A percentile compares a stretch with the other conserved stretches of the same genome.
Conservation (phyloP, 2,113 vertebrate genomes). For the Phrynocephalus versicolor region DNA sequence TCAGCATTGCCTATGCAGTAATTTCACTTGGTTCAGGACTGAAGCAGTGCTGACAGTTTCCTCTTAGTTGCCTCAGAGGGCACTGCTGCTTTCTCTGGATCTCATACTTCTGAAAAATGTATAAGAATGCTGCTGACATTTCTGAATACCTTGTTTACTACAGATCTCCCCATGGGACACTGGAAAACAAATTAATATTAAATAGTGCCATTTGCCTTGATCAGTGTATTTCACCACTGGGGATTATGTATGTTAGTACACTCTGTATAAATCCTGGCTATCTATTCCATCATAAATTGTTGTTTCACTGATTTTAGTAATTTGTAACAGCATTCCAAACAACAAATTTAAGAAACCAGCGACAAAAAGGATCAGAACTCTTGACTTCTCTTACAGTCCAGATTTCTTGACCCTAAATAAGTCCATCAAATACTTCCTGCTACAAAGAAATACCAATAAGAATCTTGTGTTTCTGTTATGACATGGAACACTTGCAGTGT, state of each 20-base stretch:
- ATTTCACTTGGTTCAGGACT: not conserved
- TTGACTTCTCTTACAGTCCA: not conserved
- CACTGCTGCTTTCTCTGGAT: not conserved
- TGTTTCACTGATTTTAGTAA: not conserved
- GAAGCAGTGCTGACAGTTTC: not conserved
- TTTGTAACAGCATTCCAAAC: not conserved
- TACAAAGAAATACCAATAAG: not conserved
- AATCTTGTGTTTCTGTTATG: not conserved
- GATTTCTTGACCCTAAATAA: not conserved
- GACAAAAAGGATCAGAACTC: not conserved
- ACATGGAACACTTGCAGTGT: not conserved
- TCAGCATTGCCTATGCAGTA: not conserved
- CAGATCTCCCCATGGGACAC: not conserved
- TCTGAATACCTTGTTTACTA: not conserved
- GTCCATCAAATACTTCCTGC: not conserved
- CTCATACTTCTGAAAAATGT: not conserved
- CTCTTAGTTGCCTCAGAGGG: not conserved
- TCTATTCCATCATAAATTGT: not conserved
- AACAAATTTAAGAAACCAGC: not conserved
- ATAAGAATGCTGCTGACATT: not conserved
- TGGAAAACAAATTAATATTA: not conserved
- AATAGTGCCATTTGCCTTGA: not conserved
- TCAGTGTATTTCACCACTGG: not conserved
- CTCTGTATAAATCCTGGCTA: not conserved
- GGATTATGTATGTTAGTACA: not conserved